Evolutionary conservation across 2,797 vertebrate species (phyloP).

Genomic region (Chloroceryle inda): DNA sequence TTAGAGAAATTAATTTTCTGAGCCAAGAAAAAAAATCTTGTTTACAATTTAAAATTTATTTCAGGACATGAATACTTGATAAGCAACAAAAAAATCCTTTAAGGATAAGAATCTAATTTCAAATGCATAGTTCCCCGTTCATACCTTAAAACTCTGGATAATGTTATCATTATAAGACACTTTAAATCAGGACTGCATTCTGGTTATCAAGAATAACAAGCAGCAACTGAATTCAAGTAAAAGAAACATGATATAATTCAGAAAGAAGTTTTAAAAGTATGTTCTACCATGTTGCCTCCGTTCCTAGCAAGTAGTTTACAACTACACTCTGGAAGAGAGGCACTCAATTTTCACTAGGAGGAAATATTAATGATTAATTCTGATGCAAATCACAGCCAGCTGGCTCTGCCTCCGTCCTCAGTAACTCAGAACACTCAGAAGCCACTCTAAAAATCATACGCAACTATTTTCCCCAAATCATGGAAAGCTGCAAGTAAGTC

Average conservation of each 20-base stretch:
- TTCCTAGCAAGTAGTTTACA: not conserved
- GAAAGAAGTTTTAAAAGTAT: not conserved
- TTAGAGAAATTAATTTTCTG: not conserved
- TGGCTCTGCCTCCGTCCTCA: not conserved
- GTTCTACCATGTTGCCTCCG: not conserved
- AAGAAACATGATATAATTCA: not conserved
- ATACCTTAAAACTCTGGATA: not conserved
- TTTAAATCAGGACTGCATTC: not conserved
- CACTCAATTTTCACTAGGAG: not conserved
- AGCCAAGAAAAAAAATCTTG: not conserved
- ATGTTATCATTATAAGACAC: not conserved
- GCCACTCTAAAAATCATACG: not conserved
- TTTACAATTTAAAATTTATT: constrained; percentile 6
- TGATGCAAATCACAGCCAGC: not conserved
- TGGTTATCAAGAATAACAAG: not conserved
- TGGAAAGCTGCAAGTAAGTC: not conserved
- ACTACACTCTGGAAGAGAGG: not conserved
- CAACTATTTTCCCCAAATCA: not conserved
- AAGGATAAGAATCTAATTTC: not conserved
- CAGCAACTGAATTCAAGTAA: not conserved
- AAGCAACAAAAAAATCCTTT: not conserved
- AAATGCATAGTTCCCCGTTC: not conserved
- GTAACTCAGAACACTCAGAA: not conserved
- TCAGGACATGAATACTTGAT: not conserved
- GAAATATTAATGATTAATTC: not conserved